Percentiles rank a stretch among this genome's conserved stretches.
Conservation (phyloP, 2,113 vertebrate genomes). For the Carassius gibelio region DNA sequence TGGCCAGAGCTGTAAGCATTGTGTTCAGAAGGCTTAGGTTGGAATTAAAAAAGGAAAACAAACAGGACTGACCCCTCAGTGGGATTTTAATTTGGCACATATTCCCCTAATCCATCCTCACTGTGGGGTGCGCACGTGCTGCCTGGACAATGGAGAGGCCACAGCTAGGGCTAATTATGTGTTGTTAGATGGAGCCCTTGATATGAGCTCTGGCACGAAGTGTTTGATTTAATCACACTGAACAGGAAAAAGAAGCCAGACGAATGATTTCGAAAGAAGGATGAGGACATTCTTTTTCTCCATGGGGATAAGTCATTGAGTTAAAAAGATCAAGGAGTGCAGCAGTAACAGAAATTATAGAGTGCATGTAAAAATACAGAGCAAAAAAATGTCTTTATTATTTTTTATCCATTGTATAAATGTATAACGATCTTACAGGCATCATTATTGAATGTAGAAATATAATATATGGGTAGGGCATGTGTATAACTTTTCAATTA, state of each 20-base stretch:
- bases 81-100: constrained; percentile 45
- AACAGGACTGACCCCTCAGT: constrained; percentile 5
- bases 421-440: not conserved
- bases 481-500: not conserved
- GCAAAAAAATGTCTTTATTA: not conserved
- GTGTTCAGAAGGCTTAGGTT: not conserved
- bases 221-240: constrained; percentile 40
- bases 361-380: not conserved
- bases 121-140: constrained; percentile 7
- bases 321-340: not conserved
- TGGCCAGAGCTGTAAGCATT: not conserved
- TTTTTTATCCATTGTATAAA: not conserved
- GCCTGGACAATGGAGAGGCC: constrained; percentile 34
- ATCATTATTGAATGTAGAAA: not conserved
- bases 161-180: constrained; percentile 40
- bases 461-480: not conserved
- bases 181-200: constrained; percentile 36
- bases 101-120: constrained; percentile 11
- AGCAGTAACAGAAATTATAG: not conserved
- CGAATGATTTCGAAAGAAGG: not conserved
- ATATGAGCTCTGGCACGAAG: constrained; percentile 34
- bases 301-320: constrained; percentile 7
- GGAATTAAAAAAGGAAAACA: constrained; percentile 17
- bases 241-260: not conserved
- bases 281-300: constrained; percentile 12